Conservation (phyloP, 2,888 invertebrate species). For the Congeria kusceri region DNA sequence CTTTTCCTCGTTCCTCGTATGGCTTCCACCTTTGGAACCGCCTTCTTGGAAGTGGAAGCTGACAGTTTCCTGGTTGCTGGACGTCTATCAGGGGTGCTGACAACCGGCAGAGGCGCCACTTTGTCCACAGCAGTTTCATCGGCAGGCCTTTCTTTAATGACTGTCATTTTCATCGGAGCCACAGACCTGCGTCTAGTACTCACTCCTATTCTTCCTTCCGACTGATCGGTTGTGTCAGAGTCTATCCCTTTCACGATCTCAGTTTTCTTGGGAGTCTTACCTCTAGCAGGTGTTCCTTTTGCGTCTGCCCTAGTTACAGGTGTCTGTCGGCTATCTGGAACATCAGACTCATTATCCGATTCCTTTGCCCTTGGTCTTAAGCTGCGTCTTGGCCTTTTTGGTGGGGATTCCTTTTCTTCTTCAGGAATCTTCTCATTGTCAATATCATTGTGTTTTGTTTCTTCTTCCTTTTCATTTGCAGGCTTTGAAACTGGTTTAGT, state of each 20-base stretch:
- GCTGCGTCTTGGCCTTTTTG: constrained; percentile 6
- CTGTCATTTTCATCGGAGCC: neutral
- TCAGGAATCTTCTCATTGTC: neutral
- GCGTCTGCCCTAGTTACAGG: neutral
- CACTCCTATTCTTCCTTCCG: neutral
- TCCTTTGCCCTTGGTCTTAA: constrained; percentile 2
- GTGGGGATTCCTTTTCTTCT: neutral
- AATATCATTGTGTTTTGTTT: neutral
- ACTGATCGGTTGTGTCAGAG: neutral
- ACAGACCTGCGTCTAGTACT: constrained; percentile 14
- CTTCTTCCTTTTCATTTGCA: neutral
- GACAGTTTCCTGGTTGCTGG: constrained; percentile 31
- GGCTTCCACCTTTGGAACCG: constrained; percentile 25
- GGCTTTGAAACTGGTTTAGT: neutral
- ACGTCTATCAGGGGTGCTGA: neutral
- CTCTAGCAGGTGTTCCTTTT: neutral
- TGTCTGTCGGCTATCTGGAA: neutral
- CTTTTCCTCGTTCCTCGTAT: constrained; percentile 38
- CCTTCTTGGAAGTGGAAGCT: constrained; percentile 60
- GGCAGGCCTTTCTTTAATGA: constrained; percentile 22
- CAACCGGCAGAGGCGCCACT: neutral
- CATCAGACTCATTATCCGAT: constrained; percentile 17
- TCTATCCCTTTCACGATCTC: neutral
- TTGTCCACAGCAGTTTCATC: constrained; percentile 2
- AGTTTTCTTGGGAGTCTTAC: neutral